A percentile compares a stretch with the other conserved stretches of the same genome.
Evolutionary conservation across 1,140 invertebrate species (phyloP).

Genomic region (Pissodes strobi): DNA sequence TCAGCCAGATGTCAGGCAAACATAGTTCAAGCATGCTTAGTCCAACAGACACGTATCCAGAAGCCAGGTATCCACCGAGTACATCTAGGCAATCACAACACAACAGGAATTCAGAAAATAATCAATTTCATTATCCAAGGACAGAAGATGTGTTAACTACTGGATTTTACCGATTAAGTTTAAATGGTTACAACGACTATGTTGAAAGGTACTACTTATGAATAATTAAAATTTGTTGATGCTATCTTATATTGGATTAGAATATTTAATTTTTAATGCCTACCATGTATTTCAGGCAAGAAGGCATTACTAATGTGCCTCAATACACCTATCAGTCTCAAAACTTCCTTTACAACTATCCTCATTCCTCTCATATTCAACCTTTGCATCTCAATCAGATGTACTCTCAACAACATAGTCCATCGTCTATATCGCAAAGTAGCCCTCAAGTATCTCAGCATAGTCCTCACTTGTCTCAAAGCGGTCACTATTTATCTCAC

Average conservation of each 20-base stretch:
- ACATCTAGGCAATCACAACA: slow-evolving; percentile 36
- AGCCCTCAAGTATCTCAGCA: slow-evolving; percentile 29
- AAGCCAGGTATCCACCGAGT: slow-evolving; percentile 34
- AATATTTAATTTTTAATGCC: background rate
- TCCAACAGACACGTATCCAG: slow-evolving; percentile 33
- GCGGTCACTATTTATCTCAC: slow-evolving; percentile 17
- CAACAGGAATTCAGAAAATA: slow-evolving; percentile 40
- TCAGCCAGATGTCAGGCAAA: slow-evolving; percentile 49
- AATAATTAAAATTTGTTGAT: background rate
- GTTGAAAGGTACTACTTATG: slow-evolving; percentile 42
- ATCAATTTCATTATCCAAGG: slow-evolving; percentile 33
- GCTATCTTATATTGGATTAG: too few species aligned
- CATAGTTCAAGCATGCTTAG: slow-evolving; percentile 35
- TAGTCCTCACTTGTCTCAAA: slow-evolving; percentile 23
- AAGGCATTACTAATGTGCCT: slow-evolving; percentile 7
- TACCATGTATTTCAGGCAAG: slow-evolving; percentile 15
- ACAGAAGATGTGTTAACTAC: slow-evolving; percentile 41
- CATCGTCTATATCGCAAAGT: slow-evolving; percentile 21
- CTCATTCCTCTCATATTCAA: slow-evolving; percentile 22
- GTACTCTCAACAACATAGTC: slow-evolving; percentile 11
- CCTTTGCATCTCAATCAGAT: slow-evolving; percentile 14
- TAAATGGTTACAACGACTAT: slow-evolving; percentile 48
- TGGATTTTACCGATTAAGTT: slow-evolving; percentile 45
- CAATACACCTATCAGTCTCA: slow-evolving; percentile 12
- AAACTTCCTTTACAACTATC: slow-evolving; percentile 22